Evolutionary conservation across 2,113 vertebrate genomes (phyloP).

Genomic region (Pardalotus punctatus): DNA sequence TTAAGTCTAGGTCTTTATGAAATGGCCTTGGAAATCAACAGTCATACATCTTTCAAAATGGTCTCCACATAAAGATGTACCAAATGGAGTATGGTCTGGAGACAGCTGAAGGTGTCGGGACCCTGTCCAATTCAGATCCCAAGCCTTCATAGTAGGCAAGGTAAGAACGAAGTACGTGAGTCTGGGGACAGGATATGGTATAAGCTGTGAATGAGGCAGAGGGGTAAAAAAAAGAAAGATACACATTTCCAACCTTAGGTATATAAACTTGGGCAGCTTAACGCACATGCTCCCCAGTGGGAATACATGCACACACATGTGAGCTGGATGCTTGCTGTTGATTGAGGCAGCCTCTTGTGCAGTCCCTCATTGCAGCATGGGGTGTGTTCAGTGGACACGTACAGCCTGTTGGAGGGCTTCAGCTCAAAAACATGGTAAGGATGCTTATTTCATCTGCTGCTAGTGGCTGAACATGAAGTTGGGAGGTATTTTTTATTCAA

Average conservation of each 20-base stretch:
- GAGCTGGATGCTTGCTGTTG: neutral
- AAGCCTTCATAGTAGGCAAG: neutral
- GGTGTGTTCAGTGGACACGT: accelerated
- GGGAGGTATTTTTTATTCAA: neutral
- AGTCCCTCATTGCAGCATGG: neutral
- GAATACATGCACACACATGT: neutral
- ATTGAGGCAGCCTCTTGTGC: neutral
- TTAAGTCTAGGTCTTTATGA: neutral
- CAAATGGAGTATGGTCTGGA: neutral
- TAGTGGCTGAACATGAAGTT: neutral
- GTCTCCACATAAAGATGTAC: neutral
- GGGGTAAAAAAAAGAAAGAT: neutral
- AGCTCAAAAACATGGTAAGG: neutral
- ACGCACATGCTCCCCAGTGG: neutral
- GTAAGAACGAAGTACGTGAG: neutral
- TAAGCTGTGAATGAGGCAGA: neutral
- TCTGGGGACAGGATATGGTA: neutral
- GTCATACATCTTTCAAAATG: neutral
- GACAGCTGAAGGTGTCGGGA: neutral
- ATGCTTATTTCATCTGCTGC: neutral
- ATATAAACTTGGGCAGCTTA: neutral
- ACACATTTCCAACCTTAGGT: neutral
- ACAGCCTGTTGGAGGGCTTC: neutral
- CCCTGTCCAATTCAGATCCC: neutral
- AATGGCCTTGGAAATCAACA: neutral